Evolutionary conservation across 1,140 invertebrate genomes (phyloP).

Genomic region (Panonychus citri): DNA sequence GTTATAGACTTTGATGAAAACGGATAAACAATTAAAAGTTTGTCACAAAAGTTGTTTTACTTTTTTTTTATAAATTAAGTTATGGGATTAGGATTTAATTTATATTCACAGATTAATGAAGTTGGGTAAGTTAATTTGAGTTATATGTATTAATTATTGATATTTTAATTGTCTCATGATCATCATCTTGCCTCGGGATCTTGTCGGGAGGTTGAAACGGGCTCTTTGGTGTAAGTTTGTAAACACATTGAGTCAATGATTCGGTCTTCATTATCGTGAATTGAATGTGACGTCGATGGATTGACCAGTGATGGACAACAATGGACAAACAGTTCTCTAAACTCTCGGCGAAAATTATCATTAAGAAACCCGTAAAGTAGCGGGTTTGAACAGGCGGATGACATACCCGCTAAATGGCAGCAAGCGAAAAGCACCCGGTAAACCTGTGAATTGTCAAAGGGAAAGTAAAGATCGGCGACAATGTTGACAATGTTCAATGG

Average conservation of each 20-base stretch:
- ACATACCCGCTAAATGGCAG: slow-evolving; percentile 60
- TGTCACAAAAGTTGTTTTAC: no score
- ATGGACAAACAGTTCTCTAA: slow-evolving; percentile 20
- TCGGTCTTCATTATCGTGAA: not conserved
- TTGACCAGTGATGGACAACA: not conserved
- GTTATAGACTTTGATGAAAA: no score
- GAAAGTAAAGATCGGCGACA: slow-evolving; percentile 40
- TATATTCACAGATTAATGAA: no score
- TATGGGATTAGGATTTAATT: no score
- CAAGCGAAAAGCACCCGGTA: slow-evolving; percentile 32
- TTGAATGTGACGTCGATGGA: not conserved
- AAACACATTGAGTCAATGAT: not conserved
- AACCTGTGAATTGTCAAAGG: slow-evolving; percentile 27
- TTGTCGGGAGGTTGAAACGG: no score
- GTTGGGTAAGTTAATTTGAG: no score
- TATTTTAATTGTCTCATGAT: no score
- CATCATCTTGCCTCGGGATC: no score
- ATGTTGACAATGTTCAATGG: slow-evolving; percentile 62
- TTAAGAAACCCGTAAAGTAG: slow-evolving; percentile 45
- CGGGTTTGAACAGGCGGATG: slow-evolving; percentile 58
- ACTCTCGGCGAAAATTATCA: slow-evolving; percentile 36
- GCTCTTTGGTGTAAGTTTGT: not conserved
- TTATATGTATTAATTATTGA: no score
- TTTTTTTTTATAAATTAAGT: no score
- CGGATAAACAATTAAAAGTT: no score